Conservation (phyloP, 2,113 vertebrate genomes). For the Monopterus albus region DNA sequence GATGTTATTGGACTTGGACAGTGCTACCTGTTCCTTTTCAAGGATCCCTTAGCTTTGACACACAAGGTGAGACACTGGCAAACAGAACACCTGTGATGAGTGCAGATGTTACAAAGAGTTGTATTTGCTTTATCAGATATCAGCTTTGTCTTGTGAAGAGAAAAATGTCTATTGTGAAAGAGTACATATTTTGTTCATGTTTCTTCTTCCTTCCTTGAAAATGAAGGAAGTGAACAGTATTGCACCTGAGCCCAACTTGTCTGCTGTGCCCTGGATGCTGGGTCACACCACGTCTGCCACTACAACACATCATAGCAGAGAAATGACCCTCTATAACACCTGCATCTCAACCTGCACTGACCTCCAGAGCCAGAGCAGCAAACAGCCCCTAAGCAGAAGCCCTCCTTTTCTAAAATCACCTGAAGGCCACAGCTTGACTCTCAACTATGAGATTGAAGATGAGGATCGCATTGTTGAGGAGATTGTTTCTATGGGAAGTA, state of each 20-base stretch:
- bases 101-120: no score
- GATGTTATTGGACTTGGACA: constrained; percentile 82
- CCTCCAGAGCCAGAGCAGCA: not conserved
- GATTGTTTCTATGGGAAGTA: constrained; percentile 64
- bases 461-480: constrained; percentile 71
- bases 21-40: constrained; percentile 83
- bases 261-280: constrained; percentile 34
- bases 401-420: constrained; percentile 55
- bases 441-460: constrained; percentile 60
- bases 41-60: constrained; percentile 69
- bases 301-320: not conserved
- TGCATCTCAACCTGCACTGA: constrained; percentile 38
- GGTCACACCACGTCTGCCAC: not conserved
- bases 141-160: no score
- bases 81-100: no score
- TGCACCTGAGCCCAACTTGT: constrained; percentile 7
- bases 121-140: not conserved
- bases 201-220: constrained; percentile 19
- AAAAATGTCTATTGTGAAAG: no score
- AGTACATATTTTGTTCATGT: no score
- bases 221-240: constrained; percentile 40
- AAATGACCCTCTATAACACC: constrained; percentile 52
- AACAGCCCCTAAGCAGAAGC: not conserved
- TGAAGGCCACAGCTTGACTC: constrained; percentile 52
- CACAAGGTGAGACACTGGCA: constrained; percentile 53